Evolutionary conservation across 2,888 invertebrate genomes (phyloP).

Genomic region (Eucera pruinosa): DNA sequence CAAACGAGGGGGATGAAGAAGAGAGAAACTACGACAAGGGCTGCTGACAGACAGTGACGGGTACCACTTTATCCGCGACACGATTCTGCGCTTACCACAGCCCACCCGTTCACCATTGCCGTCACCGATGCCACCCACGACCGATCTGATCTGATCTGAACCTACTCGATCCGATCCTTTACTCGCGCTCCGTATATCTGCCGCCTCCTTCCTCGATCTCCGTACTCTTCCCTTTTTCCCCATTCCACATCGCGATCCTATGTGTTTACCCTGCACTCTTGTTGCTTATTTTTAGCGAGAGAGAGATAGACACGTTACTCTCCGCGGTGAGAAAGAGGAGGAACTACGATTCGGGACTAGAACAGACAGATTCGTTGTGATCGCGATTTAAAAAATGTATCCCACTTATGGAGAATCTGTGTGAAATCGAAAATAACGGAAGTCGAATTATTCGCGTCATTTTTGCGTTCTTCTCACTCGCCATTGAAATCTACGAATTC

Average conservation of each 20-base stretch:
- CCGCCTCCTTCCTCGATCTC: conserved; percentile 53
- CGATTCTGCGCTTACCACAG: conserved; percentile 83
- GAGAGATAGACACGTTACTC: conserved; percentile 39
- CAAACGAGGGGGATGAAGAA: conserved; percentile 64
- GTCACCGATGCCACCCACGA: conserved; percentile 71
- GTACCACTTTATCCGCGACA: conserved; percentile 83
- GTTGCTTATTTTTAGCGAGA: conserved; percentile 59
- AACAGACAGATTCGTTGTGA: conserved; percentile 36
- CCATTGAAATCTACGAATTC: no score
- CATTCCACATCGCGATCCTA: conserved; percentile 25
- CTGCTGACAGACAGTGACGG: conserved; percentile 82
- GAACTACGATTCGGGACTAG: conserved; percentile 48
- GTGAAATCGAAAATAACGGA: conserved; percentile 38
- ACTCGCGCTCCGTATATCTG: conserved; percentile 56
- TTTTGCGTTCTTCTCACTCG: no score
- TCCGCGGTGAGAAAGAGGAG: conserved; percentile 18
- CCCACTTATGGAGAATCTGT: conserved; percentile 34
- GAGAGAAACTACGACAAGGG: conserved; percentile 72
- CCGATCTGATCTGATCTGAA: conserved; percentile 79
- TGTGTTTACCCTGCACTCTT: conserved; percentile 47
- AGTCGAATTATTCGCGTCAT: no score
- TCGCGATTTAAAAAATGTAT: conserved; percentile 43
- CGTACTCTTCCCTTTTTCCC: conserved; percentile 15
- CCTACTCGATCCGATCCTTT: conserved; percentile 70
- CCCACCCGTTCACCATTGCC: conserved; percentile 78